Conservation (phyloP, 2,113 vertebrate species). For the Oryzias celebensis region DNA sequence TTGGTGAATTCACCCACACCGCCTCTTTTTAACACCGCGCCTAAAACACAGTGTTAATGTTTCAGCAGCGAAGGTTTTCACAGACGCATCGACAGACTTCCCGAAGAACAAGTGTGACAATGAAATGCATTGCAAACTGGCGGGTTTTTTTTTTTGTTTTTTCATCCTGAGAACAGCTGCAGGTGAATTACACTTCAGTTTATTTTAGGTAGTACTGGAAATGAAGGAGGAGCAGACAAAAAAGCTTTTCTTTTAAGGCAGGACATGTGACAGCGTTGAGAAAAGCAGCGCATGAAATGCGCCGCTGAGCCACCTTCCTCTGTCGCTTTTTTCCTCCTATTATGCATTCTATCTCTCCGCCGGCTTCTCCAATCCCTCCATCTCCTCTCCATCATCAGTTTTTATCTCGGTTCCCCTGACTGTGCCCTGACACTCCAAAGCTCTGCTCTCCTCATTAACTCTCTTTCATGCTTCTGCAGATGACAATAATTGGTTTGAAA, state of each 20-base stretch:
- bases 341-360: slow-evolving; percentile 31
- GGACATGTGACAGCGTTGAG: slow-evolving; percentile 14
- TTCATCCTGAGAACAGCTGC: background rate
- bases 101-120: background rate
- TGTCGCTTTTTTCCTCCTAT: slow-evolving; percentile 26
- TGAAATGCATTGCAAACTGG: background rate
- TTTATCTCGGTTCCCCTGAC: slow-evolving; percentile 54
- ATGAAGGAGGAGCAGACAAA: background rate
- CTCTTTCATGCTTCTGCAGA: slow-evolving; percentile 65
- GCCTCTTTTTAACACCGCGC: no score
- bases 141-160: background rate
- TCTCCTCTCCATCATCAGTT: slow-evolving; percentile 21
- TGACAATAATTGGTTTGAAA: slow-evolving; percentile 77
- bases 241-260: background rate
- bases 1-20: no score
- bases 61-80: no score
- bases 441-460: slow-evolving; percentile 74
- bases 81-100: background rate
- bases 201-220: background rate
- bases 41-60: no score
- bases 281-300: slow-evolving; percentile 31
- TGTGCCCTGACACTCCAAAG: slow-evolving; percentile 70
- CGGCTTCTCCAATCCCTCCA: slow-evolving; percentile 17
- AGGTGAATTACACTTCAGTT: slow-evolving; percentile 1
- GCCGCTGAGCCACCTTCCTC: slow-evolving; percentile 24